Evolutionary conservation across 2,113 vertebrate species (phyloP), one percentile per base, ranked within the genome.

Genomic region (Diphyllodes magnificus): DNA sequence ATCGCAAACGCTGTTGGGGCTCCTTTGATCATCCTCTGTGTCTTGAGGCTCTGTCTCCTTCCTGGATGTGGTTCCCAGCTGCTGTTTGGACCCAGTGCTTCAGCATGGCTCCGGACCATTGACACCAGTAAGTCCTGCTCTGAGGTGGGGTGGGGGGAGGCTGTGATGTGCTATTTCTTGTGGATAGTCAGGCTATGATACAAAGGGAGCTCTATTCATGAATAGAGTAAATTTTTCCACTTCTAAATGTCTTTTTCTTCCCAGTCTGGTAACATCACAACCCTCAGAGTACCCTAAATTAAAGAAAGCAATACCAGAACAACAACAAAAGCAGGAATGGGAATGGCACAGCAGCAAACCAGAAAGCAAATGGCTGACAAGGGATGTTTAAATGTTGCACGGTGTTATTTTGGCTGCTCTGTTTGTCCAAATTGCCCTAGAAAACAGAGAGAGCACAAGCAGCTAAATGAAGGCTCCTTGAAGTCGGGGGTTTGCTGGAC

Each of bases 321-420:
- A 91, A 75, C 86, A 83, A 53, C 56, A 72, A 86, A 85, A 80
- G 49, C 57, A 56, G 80, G 37, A 90, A 69, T 51, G 82, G 4
- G 35, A 86, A 66, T 37, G 59, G 69, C 76, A 79, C 27, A 12
- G 63, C 22, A 84, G 78, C 49, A 81, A 87, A 93, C 70, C 30
- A 59, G 69, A 84, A 80, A 95, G 57, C 54, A 93, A 96, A 95
- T 50, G 66, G 81, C 66, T 94, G 76, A 70, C 45, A 59, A 85
- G 57, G 81, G 89, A 82, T 91, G 84, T 88, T 94, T 90, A 27
- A 87, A 11, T 7, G 5, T 87, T 3, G 1, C 33, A 47, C 0
- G 0, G 44, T 75, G 76, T 84, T 94, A 70, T 86, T 95, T 94
- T 54, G 91, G 59, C 81, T 91, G 65, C 30, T 91, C 39, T 76